phyloP scores from a whole-genome alignment of 2,797 vertebrate genomes.

The Ceryle rudis region DNA sequence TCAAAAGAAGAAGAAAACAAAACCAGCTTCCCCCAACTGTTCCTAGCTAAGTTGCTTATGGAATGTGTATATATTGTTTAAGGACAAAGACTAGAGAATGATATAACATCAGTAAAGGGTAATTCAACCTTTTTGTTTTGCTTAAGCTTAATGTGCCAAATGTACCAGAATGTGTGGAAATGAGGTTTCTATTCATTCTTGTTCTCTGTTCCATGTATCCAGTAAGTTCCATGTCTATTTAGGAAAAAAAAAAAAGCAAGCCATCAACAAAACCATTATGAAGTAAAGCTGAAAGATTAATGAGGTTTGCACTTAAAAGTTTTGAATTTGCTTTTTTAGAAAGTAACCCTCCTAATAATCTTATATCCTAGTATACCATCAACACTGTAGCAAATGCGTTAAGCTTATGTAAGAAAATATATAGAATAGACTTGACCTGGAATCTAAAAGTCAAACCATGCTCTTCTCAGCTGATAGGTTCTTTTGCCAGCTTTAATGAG shows the following conservation, averaged over 20 bases:
- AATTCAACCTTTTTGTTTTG: background rate
- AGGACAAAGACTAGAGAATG: background rate
- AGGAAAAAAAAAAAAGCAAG: background rate
- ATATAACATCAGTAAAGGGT: background rate
- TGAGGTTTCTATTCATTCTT: background rate
- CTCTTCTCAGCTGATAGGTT: background rate
- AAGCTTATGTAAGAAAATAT: background rate
- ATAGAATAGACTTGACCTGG: background rate
- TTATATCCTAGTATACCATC: background rate
- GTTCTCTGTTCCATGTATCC: background rate
- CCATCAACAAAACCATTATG: background rate
- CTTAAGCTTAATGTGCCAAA: background rate
- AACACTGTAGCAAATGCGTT: background rate
- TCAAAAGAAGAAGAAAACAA: background rate
- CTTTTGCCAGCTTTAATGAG: background rate
- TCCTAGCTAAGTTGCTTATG: background rate
- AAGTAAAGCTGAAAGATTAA: background rate
- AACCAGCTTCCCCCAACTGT: background rate
- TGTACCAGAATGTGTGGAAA: background rate
- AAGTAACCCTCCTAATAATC: background rate
- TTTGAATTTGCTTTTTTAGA: background rate
- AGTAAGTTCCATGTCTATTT: background rate
- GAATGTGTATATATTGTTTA: background rate
- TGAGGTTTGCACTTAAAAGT: background rate
- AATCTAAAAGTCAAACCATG: background rate